Evolutionary conservation across 2,797 vertebrate genomes (phyloP).

Genomic region (Oceanodroma leucorhoa): DNA sequence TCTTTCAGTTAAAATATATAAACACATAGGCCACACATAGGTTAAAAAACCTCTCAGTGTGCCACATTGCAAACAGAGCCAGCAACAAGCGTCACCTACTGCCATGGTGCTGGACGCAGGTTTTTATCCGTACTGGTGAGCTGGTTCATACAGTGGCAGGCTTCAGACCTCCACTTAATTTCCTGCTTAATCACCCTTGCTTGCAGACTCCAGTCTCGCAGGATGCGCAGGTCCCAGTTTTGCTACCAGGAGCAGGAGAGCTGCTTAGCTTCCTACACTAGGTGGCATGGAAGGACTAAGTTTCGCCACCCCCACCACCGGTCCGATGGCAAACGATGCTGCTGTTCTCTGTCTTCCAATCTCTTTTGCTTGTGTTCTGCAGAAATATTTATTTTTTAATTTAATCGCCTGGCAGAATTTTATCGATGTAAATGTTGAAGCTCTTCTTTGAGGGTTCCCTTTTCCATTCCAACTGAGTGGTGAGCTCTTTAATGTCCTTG

Average conservation of each 20-base stretch:
- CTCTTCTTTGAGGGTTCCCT: background rate
- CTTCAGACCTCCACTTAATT: background rate
- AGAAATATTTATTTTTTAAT: background rate
- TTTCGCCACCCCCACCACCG: background rate
- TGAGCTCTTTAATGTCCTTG: background rate
- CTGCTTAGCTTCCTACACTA: constrained; percentile 67
- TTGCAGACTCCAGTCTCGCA: background rate
- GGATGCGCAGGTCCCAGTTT: background rate
- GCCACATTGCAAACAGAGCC: background rate
- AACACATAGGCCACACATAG: background rate
- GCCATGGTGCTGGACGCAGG: background rate
- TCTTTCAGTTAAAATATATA: background rate
- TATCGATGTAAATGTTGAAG: background rate
- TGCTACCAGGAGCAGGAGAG: background rate
- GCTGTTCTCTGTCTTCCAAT: background rate
- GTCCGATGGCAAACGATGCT: background rate
- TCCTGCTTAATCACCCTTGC: background rate
- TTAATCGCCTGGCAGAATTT: background rate
- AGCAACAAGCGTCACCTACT: background rate
- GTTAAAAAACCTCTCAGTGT: background rate
- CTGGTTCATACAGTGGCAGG: background rate
- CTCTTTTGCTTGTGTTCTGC: background rate
- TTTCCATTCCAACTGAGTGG: background rate
- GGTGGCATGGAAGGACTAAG: constrained; percentile 71
- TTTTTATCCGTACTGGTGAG: background rate